Conservation (phyloP, 2,113 vertebrate species). For the Tauraco erythrolophus region DNA sequence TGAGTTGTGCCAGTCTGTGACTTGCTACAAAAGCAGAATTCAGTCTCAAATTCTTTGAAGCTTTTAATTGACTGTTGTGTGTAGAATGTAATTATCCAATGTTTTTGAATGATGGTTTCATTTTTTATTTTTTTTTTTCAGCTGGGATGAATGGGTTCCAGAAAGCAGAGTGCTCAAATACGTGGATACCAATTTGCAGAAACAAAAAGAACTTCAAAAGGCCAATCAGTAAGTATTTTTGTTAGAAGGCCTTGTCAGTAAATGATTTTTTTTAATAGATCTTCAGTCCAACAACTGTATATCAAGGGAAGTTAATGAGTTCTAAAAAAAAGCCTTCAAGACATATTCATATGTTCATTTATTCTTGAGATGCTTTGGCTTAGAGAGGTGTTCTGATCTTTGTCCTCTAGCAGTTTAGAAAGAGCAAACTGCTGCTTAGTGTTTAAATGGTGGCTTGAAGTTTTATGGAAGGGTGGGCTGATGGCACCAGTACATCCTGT, state of each 20-base stretch:
- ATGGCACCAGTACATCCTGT: neutral
- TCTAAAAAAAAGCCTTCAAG: neutral
- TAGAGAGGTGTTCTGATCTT: neutral
- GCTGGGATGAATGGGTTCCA: conserved; percentile 99
- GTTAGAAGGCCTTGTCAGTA: neutral
- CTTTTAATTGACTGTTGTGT: neutral
- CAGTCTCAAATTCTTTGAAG: neutral
- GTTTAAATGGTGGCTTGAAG: neutral
- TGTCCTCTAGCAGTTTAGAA: neutral
- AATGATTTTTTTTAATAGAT: neutral
- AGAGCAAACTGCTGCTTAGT: neutral
- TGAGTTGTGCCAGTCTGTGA: neutral
- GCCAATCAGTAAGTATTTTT: conserved; percentile 93
- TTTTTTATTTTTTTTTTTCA: conserved; percentile 56
- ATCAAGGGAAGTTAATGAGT: neutral
- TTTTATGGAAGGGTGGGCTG: neutral
- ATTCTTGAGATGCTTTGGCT: neutral
- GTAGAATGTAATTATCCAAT: neutral
- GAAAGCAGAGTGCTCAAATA: conserved; percentile 99
- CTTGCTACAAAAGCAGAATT: neutral
- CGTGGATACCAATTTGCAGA: conserved; percentile 98
- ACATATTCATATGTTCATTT: neutral
- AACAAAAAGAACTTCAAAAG: conserved; percentile 99
- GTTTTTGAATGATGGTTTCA: neutral
- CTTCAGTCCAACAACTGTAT: neutral